Evolutionary conservation across 2,888 invertebrate genomes (phyloP).

Genomic region (Alsophila aescularia): DNA sequence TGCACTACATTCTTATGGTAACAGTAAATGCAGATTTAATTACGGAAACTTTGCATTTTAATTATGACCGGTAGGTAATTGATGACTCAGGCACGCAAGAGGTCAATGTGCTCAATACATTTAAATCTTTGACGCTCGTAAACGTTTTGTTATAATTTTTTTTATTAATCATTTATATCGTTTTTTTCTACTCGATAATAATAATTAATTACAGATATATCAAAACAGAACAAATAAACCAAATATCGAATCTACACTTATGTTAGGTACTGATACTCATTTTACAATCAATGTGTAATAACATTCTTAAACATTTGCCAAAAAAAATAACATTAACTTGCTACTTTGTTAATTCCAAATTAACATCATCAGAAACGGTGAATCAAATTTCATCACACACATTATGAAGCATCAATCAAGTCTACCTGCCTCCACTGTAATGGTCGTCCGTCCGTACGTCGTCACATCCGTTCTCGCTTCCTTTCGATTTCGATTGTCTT

Average conservation of each 20-base stretch:
- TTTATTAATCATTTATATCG: no score
- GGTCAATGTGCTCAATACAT: slow-evolving; percentile 4
- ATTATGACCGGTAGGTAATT: background rate
- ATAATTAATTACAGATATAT: no score
- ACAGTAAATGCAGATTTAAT: slow-evolving; percentile 2
- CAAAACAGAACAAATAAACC: no score
- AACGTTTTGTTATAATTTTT: no score
- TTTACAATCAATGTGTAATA: no score
- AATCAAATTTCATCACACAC: slow-evolving; percentile 27
- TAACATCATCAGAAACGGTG: slow-evolving; percentile 3
- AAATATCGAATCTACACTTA: no score
- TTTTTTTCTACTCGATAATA: no score
- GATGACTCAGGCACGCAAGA: slow-evolving; percentile 3
- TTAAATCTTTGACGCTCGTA: background rate
- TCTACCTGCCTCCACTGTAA: slow-evolving; percentile 40
- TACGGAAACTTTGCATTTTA: background rate
- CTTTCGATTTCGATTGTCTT: slow-evolving; percentile 82
- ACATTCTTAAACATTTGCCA: background rate
- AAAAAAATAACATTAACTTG: background rate
- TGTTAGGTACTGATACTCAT: no score
- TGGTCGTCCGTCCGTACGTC: slow-evolving; percentile 44
- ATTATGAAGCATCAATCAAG: slow-evolving; percentile 47
- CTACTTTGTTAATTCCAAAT: background rate
- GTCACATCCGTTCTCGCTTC: slow-evolving; percentile 71
- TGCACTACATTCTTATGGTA: background rate